Percentiles rank a stretch among this genome's conserved stretches.
These are phyloP conservation scores for Nebria brevicollis DNA, from an alignment of 2,888 invertebrate species.

Conservation along the genomic window DNA sequence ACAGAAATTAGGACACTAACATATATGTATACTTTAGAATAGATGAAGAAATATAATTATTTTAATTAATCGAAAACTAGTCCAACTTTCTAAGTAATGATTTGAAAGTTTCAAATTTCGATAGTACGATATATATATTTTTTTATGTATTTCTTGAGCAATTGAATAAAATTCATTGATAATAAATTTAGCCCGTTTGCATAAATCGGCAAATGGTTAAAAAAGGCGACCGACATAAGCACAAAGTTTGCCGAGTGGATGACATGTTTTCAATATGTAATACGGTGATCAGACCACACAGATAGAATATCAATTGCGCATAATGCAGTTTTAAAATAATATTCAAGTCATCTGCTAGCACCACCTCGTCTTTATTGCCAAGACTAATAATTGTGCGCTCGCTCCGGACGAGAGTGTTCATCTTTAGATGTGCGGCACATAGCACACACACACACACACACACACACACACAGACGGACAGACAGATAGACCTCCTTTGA, in stretches of 20 bases:
- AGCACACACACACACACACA: too few relatives aligned
- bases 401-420: background rate
- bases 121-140: too few relatives aligned
- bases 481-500: constrained; percentile 19
- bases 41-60: too few relatives aligned
- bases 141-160: too few relatives aligned
- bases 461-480: too few relatives aligned
- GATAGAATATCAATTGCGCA: constrained; percentile 36
- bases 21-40: too few relatives aligned
- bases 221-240: constrained; percentile 29
- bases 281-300: constrained; percentile 38
- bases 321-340: constrained; percentile 47
- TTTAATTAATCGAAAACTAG: too few relatives aligned
- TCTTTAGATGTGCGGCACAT: background rate
- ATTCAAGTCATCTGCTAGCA: constrained; percentile 10
- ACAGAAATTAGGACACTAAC: too few relatives aligned
- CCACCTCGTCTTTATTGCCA: background rate
- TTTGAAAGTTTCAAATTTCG: too few relatives aligned
- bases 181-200: too few relatives aligned
- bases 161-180: too few relatives aligned
- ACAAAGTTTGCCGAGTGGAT: constrained; percentile 15
- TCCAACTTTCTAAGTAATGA: too few relatives aligned
- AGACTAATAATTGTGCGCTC: constrained; percentile 1
- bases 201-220: constrained; percentile 17
- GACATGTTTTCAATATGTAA: constrained; percentile 46